These are phyloP conservation scores for Drosophila kuntzei DNA, from an alignment of 2,888 invertebrate species.

Conservation along the genomic window DNA sequence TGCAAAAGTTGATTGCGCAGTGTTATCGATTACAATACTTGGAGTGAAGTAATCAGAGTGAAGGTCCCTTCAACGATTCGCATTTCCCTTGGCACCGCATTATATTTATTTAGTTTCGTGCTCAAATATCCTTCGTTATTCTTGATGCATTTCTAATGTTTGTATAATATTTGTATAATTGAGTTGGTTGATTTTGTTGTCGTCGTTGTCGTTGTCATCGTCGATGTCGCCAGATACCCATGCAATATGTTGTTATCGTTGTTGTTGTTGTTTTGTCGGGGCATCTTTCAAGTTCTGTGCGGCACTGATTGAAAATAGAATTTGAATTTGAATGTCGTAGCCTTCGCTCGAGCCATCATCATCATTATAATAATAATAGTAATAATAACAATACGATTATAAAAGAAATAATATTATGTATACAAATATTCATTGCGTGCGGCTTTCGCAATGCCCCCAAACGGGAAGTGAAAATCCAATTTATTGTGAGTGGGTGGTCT, in stretches of 20 bases:
- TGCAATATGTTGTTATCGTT: slow-evolving; percentile 33
- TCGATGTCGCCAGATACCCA: slow-evolving; percentile 62
- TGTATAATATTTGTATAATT: slow-evolving; percentile 77
- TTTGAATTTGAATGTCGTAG: slow-evolving; percentile 77
- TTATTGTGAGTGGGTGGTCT: slow-evolving; percentile 31
- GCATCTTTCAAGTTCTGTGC: slow-evolving; percentile 58
- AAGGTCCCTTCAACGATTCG: slow-evolving; percentile 22
- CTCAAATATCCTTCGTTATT: slow-evolving; percentile 75
- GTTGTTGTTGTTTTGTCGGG: slow-evolving; percentile 20
- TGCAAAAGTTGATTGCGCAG: slow-evolving; percentile 39
- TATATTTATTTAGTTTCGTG: slow-evolving; percentile 47
- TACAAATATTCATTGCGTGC: slow-evolving; percentile 43
- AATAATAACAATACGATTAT: slow-evolving; percentile 18
- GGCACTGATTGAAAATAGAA: slow-evolving; percentile 74
- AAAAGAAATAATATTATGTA: slow-evolving; percentile 3
- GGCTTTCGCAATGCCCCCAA: slow-evolving; percentile 19
- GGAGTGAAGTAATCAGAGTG: slow-evolving; percentile 37
- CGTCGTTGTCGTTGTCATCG: slow-evolving; percentile 31
- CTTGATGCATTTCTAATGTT: slow-evolving; percentile 77
- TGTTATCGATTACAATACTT: slow-evolving; percentile 52
- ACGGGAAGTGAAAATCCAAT: slow-evolving; percentile 49
- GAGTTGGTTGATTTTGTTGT: slow-evolving; percentile 57
- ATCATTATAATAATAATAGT: slow-evolving; percentile 27
- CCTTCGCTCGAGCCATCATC: slow-evolving; percentile 58
- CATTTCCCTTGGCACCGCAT: slow-evolving; percentile 7